These are phyloP conservation scores for Ginglymostoma cirratum DNA, from an alignment of 2,113 vertebrate species.

Conservation along the genomic window DNA sequence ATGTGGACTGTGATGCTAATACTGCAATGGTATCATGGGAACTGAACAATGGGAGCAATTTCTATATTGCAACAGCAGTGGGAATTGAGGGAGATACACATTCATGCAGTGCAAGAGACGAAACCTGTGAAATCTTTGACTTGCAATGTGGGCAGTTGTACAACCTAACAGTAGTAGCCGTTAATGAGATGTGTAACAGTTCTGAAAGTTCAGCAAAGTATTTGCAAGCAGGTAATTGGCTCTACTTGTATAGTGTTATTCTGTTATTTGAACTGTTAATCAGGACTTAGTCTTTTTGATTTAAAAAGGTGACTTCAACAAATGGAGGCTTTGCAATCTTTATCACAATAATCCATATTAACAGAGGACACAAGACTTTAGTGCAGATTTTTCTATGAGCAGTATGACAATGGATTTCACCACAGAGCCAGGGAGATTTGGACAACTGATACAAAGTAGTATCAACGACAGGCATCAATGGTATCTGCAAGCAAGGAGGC, in stretches of 20 bases:
- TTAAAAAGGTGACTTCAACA: neutral
- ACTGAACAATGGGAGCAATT: constrained; percentile 50
- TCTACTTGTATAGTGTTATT: neutral
- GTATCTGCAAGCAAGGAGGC: neutral
- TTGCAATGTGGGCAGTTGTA: constrained; percentile 58
- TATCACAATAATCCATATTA: neutral
- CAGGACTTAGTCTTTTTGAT: neutral
- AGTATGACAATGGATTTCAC: neutral
- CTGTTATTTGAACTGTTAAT: neutral
- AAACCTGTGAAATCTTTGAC: constrained; percentile 51
- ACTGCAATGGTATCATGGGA: constrained; percentile 53
- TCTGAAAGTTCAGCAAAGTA: neutral
- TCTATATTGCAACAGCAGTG: constrained; percentile 51
- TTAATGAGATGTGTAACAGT: constrained; percentile 57
- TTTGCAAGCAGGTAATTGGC: constrained; percentile 11
- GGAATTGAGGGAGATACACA: constrained; percentile 50
- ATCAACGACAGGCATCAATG: neutral
- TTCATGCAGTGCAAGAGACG: constrained; percentile 48
- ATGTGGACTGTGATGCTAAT: constrained; percentile 50
- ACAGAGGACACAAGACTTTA: neutral
- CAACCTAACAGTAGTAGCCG: constrained; percentile 52
- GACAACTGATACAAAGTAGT: neutral
- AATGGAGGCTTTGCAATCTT: neutral
- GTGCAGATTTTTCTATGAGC: neutral
- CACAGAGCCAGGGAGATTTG: neutral